Percentiles rank a stretch among this genome's conserved stretches.
Evolutionary conservation across 2,888 invertebrate genomes (phyloP).

Genomic region (Cheilosia vulpina): DNA sequence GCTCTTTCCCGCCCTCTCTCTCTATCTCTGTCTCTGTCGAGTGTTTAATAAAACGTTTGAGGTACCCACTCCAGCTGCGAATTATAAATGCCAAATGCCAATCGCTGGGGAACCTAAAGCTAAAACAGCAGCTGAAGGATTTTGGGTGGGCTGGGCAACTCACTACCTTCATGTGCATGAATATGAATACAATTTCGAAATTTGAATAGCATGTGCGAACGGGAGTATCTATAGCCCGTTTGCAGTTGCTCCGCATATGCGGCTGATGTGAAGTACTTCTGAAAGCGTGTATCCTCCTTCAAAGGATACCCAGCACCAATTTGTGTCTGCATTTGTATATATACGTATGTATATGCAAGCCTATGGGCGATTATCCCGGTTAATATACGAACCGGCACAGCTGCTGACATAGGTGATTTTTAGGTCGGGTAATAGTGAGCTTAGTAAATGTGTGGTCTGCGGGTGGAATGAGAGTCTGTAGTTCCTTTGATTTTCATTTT

Average conservation of each 20-base stretch:
- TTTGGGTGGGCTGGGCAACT: constrained; percentile 37
- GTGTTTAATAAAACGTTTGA: constrained; percentile 75
- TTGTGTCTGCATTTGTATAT: constrained; percentile 33
- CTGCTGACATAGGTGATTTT: constrained; percentile 74
- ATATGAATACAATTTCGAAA: constrained; percentile 74
- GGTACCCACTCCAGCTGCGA: constrained; percentile 72
- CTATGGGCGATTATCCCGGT: constrained; percentile 74
- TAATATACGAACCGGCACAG: constrained; percentile 68
- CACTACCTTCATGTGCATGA: constrained; percentile 61
- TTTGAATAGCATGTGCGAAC: constrained; percentile 68
- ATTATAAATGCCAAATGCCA: constrained; percentile 75
- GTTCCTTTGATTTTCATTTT: constrained; percentile 71
- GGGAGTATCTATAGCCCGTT: constrained; percentile 19
- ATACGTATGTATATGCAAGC: constrained; percentile 42
- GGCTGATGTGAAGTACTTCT: constrained; percentile 70
- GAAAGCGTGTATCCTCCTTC: constrained; percentile 56
- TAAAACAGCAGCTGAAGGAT: constrained; percentile 66
- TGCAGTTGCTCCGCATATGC: constrained; percentile 57
- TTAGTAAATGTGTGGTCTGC: constrained; percentile 63
- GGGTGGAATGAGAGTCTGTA: constrained; percentile 25
- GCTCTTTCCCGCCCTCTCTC: not conserved
- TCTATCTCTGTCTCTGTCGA: constrained; percentile 27
- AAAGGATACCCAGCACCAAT: constrained; percentile 48
- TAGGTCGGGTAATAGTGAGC: constrained; percentile 73
- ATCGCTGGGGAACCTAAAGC: constrained; percentile 49